Percentiles rank a stretch among this genome's conserved stretches.
Conservation (phyloP, 2,113 vertebrate genomes). For the Panthera leo region DNA sequence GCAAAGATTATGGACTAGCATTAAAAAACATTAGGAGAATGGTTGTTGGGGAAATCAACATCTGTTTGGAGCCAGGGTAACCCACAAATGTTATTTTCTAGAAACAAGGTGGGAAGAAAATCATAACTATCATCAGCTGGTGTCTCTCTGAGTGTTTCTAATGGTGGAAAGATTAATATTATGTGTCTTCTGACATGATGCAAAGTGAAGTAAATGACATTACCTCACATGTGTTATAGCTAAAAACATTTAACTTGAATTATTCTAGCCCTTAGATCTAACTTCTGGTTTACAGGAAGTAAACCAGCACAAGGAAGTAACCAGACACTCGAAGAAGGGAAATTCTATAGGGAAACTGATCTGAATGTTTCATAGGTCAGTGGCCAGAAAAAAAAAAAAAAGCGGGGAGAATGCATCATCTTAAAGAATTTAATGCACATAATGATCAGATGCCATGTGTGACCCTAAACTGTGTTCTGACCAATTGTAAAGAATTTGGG, state of each 20-base stretch:
- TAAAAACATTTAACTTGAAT: neutral
- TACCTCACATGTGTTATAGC: neutral
- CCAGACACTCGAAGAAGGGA: neutral
- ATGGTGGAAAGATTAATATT: neutral
- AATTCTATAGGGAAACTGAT: neutral
- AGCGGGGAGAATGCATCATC: rapidly evolving
- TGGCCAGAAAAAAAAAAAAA: neutral
- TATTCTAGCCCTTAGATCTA: neutral
- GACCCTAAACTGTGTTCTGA: neutral
- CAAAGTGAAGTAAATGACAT: neutral
- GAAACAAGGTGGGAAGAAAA: neutral
- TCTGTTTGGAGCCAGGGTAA: constrained; percentile 11
- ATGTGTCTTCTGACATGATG: neutral
- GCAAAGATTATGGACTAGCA: neutral
- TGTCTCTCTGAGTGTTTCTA: neutral
- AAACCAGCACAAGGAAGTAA: neutral
- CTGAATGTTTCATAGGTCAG: neutral
- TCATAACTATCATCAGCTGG: neutral
- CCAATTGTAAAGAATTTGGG: neutral
- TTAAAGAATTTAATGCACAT: neutral
- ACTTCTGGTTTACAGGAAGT: constrained; percentile 22
- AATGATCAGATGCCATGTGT: neutral
- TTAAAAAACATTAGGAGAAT: constrained; percentile 17
- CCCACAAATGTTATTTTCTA: constrained; percentile 32
- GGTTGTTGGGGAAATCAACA: neutral